Evolutionary conservation across 2,113 vertebrate species (phyloP), one percentile per base, ranked within the genome.

Genomic region (Macroglossus sobrinus): DNA sequence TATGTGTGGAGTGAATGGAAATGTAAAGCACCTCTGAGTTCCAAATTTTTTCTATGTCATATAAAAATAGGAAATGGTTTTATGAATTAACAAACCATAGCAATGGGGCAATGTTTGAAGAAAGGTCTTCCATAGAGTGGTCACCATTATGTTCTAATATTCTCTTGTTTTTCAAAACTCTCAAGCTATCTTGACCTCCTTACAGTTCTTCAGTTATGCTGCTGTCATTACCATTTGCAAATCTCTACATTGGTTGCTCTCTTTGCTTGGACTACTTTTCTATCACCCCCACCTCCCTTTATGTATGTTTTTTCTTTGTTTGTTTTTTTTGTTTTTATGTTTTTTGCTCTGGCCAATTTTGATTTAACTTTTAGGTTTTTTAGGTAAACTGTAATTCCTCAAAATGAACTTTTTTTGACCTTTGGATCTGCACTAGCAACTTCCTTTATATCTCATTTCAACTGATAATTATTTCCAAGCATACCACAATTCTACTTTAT

Each of bases 21-120:
- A 47, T 45, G 35, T 13, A 69, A 92, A 75, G 78, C 33, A 16
- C 45, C 30, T 57, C 47, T 35, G 50, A 86, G 18, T 80, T 50
- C 15, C 53, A 61, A 19, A 35, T 74, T 57, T 89, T 64, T 91
- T 68, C 26, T 47, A 13, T 53, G 53, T 79, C 40, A 45, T 64
- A 72, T 75, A 76, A 74, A 90, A 86, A 91, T 47, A 28, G 26
- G n/a, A 85, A 88, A 61, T 38, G 4, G 4, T 24, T 66, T 71
- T 84, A 55, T 64, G 33, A 91, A 94, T 97, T 81, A 85, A 61
- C 33, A 95, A 63, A 55, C 35, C 26, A 40, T 30, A 57, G 64
- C 4, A 53, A 40, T 2, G 8, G 3, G 45, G 4, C 4, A 24
- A 1, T 3, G 33, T 71, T 59, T 47, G 30, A 74, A 40, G 40